Evolutionary conservation across 1,140 invertebrate genomes (phyloP).

Genomic region (Drosophila orena): DNA sequence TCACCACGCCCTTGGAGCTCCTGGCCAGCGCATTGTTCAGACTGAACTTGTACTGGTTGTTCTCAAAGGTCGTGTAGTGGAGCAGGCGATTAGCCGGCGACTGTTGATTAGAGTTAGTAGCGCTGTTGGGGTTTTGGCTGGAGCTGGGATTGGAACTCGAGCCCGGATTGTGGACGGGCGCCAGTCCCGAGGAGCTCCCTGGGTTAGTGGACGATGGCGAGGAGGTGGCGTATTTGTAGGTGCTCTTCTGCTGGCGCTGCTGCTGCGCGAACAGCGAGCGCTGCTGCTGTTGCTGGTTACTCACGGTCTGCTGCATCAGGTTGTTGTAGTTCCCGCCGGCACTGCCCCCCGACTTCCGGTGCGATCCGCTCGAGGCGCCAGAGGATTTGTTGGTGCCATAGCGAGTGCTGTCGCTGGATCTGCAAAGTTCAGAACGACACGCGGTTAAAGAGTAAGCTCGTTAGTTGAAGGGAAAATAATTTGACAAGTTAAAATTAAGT

Average conservation of each 20-base stretch:
- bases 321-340: conserved; percentile 74
- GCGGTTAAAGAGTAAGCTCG: neutral
- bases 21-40: conserved; percentile 76
- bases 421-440: conserved; percentile 5
- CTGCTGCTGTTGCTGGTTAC: conserved; percentile 83
- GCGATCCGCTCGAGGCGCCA: conserved; percentile 82
- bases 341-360: conserved; percentile 75
- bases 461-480: neutral
- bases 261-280: conserved; percentile 74
- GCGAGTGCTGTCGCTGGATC: conserved; percentile 84
- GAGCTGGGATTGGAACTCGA: conserved; percentile 6
- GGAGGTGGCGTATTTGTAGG: conserved; percentile 75
- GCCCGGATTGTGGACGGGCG: conserved; percentile 62
- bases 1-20: conserved; percentile 26
- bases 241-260: conserved; percentile 73
- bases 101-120: conserved; percentile 51
- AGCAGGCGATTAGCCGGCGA: conserved; percentile 72
- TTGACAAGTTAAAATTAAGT: too few relatives aligned
- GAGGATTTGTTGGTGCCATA: conserved; percentile 85
- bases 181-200: conserved; percentile 55
- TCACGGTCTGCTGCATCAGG: conserved; percentile 85
- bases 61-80: conserved; percentile 84
- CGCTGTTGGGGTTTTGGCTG: conserved; percentile 38
- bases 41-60: conserved; percentile 85
- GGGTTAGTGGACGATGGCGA: conserved; percentile 68